Evolutionary conservation across 2,888 invertebrate genomes (phyloP).

Genomic region (Orthosia cruda): DNA sequence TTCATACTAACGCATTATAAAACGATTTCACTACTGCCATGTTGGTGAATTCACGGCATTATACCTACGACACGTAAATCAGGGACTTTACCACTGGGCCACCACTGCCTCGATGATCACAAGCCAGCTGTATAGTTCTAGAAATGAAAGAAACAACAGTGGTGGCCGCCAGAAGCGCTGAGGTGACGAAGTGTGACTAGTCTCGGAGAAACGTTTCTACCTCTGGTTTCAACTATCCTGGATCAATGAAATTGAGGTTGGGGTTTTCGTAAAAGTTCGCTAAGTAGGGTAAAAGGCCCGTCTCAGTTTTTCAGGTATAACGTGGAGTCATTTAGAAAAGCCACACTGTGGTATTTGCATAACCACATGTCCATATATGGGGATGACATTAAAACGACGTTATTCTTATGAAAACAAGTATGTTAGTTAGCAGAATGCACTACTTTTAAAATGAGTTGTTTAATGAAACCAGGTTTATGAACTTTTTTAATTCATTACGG

Average conservation of each 20-base stretch:
- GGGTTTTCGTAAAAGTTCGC: too few relatives aligned
- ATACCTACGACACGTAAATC: too few relatives aligned
- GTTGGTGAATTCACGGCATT: too few relatives aligned
- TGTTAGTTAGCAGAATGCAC: background rate
- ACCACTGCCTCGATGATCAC: too few relatives aligned
- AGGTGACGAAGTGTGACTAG: background rate
- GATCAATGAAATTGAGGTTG: background rate
- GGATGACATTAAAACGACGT: background rate
- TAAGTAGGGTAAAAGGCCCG: background rate
- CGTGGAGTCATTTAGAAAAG: background rate
- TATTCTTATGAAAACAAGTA: background rate
- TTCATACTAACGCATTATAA: too few relatives aligned
- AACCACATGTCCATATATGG: background rate
- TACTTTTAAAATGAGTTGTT: background rate
- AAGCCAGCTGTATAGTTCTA: too few relatives aligned
- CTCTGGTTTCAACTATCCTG: background rate
- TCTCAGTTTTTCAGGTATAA: background rate
- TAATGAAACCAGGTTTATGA: background rate
- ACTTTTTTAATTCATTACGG: slow-evolving; percentile 10
- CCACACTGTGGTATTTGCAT: background rate
- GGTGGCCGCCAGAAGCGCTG: too few relatives aligned
- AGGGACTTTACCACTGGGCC: too few relatives aligned
- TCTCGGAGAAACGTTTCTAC: background rate
- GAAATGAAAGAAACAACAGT: too few relatives aligned
- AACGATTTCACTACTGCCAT: too few relatives aligned